Evolutionary conservation across 1,140 invertebrate species (phyloP).

Genomic region (Papilio polyxenes): DNA sequence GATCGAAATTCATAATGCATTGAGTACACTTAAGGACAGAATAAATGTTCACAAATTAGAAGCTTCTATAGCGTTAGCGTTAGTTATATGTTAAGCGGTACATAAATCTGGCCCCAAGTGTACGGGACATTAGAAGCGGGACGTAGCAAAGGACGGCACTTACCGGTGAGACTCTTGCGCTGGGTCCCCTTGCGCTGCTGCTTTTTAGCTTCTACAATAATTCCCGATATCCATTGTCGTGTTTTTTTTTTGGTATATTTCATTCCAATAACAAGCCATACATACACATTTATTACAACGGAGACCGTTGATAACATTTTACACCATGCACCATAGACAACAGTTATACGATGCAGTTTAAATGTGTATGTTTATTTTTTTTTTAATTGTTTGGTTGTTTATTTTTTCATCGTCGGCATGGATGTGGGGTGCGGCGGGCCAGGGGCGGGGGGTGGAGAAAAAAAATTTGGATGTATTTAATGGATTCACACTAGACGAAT

Average conservation of each 20-base stretch:
- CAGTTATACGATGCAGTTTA: conserved; percentile 74
- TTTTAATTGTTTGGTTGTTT: conserved; percentile 50
- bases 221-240: conserved; percentile 47
- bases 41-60: conserved; percentile 42
- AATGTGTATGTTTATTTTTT: conserved; percentile 69
- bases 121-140: conserved; percentile 62
- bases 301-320: conserved; percentile 55
- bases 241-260: conserved; percentile 54
- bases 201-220: conserved; percentile 92
- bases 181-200: conserved; percentile 87
- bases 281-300: conserved; percentile 76
- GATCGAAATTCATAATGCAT: conserved; percentile 23
- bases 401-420: conserved; percentile 68
- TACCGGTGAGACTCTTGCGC: conserved; percentile 91
- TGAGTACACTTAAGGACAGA: conserved; percentile 55
- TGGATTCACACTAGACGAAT: conserved; percentile 68
- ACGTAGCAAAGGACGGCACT: conserved; percentile 77
- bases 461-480: conserved; percentile 78
- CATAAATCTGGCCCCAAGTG: conserved; percentile 50
- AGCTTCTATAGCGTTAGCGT: conserved; percentile 43
- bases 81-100: conserved; percentile 23
- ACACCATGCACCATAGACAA: conserved; percentile 76
- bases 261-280: conserved; percentile 67
- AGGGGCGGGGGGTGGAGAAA: conserved; percentile 72
- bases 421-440: conserved; percentile 72